Percentiles rank a stretch among this genome's conserved stretches.
Evolutionary conservation across 1,140 invertebrate species (phyloP).

Genomic region (Vollenhovia emeryi): DNA sequence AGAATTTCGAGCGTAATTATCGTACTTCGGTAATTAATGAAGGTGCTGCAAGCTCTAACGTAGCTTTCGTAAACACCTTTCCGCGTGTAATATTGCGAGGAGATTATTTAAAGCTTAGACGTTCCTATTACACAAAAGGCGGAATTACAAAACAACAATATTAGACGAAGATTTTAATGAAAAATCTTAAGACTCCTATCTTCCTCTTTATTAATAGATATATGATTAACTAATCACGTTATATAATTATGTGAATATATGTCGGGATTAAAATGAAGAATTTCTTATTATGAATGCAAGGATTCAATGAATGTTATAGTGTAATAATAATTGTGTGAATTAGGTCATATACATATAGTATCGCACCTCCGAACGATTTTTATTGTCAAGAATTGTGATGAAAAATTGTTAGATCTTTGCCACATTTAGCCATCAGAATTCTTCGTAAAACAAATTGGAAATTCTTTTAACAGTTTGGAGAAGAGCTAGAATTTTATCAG

Average conservation of each 20-base stretch:
- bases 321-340: neutral
- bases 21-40: slow-evolving; percentile 33
- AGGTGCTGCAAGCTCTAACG: neutral
- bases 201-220: neutral
- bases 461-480: neutral
- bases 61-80: neutral
- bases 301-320: no score
- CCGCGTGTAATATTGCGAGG: neutral
- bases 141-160: neutral
- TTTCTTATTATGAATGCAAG: no score
- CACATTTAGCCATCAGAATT: neutral
- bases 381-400: neutral
- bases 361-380: neutral
- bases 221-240: neutral
- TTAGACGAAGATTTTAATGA: neutral
- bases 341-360: neutral
- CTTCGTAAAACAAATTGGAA: neutral
- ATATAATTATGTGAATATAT: neutral
- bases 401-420: neutral
- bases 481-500: neutral
- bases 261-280: neutral
- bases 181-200: neutral
- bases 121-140: neutral
- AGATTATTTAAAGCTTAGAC: neutral
- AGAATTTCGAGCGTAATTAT: slow-evolving; percentile 9